Evolutionary conservation across 2,888 invertebrate species (phyloP), one percentile per base, ranked within the genome.

Genomic region (Dendrolimus houi): DNA sequence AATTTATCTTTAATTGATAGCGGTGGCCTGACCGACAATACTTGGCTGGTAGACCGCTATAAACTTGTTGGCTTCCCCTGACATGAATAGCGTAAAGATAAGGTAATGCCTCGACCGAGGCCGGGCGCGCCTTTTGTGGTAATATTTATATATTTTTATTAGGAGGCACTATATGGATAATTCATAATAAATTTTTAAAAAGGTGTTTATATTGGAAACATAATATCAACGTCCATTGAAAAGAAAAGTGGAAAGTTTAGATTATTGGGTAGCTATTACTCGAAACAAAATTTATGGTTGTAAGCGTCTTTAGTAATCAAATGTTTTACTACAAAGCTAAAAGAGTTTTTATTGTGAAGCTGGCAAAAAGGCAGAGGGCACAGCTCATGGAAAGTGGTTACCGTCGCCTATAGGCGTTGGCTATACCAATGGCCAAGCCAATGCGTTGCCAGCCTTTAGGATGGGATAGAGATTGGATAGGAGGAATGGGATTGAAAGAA

Each of bases 101-200:
- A 64, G 55, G 53, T 10, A 57, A 63, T 57, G 58, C 59, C 56
- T 58, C 57, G 56, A 29, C 57, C 52, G 56, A 55, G 55, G 41
- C 56, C 59, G 54, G 54, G 53, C 54, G 56, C 57, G 60, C 59
- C 60, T 58, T 56, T 54, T 52, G 47, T 42, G 54, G 57, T 59
- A 61, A 69, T 69, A 68, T 68, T 71, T 71, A 67, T 72, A 68
- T 67, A 71, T 74, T 71, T 77, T 74, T 77, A 74, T 75, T 71
- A 70, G 60, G 52, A 68, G 59, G 61, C 60, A 64, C 60, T 60
- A 61, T 63, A 61, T 64, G 62, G 63, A 65, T 67, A 69, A 75
- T 74, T 66, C 71, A 70, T 72, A 64, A 75, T 81, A 79, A 77
- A 80, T 79, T 75, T n/a, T 70, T 63, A 71, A 72, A 67, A 70